Evolutionary conservation across 2,113 vertebrate species (phyloP).

Genomic region (Cyprinodon variegatus): DNA sequence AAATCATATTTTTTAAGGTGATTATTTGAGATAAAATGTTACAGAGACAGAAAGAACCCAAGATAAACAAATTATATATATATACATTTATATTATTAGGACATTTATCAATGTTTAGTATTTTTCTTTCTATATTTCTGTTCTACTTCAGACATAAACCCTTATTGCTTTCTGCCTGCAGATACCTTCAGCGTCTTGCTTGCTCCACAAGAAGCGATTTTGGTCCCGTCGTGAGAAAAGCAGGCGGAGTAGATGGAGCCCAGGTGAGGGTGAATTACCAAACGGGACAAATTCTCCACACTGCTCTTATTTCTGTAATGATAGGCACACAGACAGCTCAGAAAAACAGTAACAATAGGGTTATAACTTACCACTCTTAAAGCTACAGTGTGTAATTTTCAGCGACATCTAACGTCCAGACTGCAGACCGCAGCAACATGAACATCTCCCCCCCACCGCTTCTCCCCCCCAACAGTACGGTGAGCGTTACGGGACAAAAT

Average conservation of each 20-base stretch:
- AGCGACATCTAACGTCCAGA: no score
- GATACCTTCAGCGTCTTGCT: conserved; percentile 90
- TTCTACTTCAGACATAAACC: conserved; percentile 9
- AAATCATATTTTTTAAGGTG: no score
- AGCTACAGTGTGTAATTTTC: no score
- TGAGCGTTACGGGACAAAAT: no score
- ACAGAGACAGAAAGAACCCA: no score
- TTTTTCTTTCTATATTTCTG: not conserved
- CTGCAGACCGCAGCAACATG: no score
- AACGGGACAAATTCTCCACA: conserved; percentile 85
- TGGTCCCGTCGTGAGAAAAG: conserved; percentile 89
- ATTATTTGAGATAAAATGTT: no score
- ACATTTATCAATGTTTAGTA: not conserved
- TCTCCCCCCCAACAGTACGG: no score
- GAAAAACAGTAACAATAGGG: not conserved
- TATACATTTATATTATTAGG: no score
- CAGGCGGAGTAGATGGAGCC: conserved; percentile 91
- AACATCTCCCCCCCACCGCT: no score
- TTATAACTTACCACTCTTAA: no score
- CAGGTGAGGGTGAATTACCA: conserved; percentile 92
- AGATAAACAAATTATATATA: no score
- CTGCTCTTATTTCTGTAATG: conserved; percentile 87
- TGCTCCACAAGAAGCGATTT: conserved; percentile 92
- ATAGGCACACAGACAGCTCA: not conserved
- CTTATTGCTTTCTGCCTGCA: not conserved